phyloP scores from a whole-genome alignment of 2,888 invertebrate species.

The Platycnemis pennipes region DNA sequence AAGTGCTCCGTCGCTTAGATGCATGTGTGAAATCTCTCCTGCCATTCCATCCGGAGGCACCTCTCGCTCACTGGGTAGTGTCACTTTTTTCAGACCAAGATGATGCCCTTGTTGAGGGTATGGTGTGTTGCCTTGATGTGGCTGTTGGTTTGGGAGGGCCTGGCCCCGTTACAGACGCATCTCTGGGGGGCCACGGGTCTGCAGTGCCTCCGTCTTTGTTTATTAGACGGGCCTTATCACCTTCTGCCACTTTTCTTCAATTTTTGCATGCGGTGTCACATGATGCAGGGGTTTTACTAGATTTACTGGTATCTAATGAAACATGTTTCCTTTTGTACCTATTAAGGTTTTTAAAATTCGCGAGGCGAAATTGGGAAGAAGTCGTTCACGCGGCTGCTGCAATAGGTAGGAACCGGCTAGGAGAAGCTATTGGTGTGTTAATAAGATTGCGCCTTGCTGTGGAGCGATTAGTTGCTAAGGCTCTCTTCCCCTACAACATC shows the following conservation, averaged over 20 bases:
- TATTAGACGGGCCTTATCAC: conserved; percentile 88
- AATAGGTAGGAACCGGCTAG: conserved; percentile 87
- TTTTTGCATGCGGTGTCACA: conserved; percentile 90
- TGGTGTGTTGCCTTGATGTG: conserved; percentile 95
- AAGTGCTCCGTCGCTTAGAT: conserved; percentile 84
- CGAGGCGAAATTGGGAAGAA: conserved; percentile 90
- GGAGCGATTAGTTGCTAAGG: conserved; percentile 89
- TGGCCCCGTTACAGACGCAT: conserved; percentile 82
- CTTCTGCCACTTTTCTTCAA: conserved; percentile 92
- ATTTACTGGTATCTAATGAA: conserved; percentile 93
- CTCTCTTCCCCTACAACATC: conserved; percentile 94
- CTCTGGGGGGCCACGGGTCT: conserved; percentile 35
- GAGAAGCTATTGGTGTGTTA: conserved; percentile 91
- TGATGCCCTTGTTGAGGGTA: conserved; percentile 93
- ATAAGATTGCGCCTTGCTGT: conserved; percentile 90
- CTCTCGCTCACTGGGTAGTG: conserved; percentile 92
- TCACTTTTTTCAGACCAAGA: conserved; percentile 95
- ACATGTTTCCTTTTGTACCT: conserved; percentile 94
- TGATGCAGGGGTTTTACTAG: conserved; percentile 89
- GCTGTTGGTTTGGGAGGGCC: conserved; percentile 90
- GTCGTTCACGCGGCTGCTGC: conserved; percentile 82
- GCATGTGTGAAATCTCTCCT: conserved; percentile 89
- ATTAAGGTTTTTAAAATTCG: conserved; percentile 91
- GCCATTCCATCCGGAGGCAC: conserved; percentile 93
- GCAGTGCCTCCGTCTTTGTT: conserved; percentile 86